Evolutionary conservation across 2,888 invertebrate species (phyloP).

Genomic region (Arenicola marina): DNA sequence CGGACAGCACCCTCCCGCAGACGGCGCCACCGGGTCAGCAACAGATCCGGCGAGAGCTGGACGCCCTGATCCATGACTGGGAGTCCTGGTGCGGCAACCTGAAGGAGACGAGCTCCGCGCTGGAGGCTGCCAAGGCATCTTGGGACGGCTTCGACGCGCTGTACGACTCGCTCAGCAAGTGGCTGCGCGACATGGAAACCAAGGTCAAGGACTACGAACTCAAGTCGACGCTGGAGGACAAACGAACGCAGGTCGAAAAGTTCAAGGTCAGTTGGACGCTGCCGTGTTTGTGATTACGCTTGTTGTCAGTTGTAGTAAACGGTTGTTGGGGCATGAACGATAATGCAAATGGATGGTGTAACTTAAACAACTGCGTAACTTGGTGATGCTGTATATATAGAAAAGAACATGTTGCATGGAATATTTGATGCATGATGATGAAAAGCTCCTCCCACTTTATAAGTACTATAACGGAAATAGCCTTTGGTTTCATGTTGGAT

Average conservation of each 20-base stretch:
- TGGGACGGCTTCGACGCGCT: conserved; percentile 87
- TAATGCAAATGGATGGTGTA: neutral
- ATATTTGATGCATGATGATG: no score
- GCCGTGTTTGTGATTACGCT: neutral
- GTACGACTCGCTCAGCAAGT: conserved; percentile 79
- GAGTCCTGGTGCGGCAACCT: conserved; percentile 62
- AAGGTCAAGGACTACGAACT: conserved; percentile 85
- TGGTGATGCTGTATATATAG: no score
- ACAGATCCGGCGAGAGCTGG: conserved; percentile 83
- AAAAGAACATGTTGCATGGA: no score
- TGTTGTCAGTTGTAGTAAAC: neutral
- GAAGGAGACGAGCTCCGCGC: conserved; percentile 62
- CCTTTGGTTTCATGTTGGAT: no score
- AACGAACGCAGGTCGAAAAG: conserved; percentile 74
- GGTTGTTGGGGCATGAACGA: neutral
- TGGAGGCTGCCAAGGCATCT: conserved; percentile 75
- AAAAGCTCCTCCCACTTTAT: no score
- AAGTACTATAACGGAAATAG: no score
- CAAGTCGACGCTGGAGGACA: conserved; percentile 79
- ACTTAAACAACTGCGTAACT: no score
- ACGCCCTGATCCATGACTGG: conserved; percentile 79
- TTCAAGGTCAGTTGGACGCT: conserved; percentile 68
- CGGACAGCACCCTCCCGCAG: conserved; percentile 84
- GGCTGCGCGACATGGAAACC: conserved; percentile 84
- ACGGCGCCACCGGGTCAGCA: conserved; percentile 93